phyloP scores from a whole-genome alignment of 1,140 invertebrate species.

The Meloidogyne floridensis region DNA sequence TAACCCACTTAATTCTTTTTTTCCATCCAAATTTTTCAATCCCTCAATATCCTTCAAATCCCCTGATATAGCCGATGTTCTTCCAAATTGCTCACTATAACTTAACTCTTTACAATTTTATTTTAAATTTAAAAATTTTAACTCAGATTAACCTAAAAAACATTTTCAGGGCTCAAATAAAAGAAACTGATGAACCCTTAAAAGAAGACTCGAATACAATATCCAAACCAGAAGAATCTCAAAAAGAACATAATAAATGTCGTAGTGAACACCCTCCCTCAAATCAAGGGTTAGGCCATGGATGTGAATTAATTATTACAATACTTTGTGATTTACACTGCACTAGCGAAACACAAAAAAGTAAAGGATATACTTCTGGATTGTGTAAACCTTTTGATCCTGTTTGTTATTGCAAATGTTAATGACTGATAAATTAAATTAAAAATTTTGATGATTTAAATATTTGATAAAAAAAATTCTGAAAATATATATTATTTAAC shows the following conservation, averaged over 20 bases:
- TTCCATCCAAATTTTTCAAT: no score
- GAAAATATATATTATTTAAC: no score
- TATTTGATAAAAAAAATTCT: no score
- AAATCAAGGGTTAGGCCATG: constrained; percentile 31
- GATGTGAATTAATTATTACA: constrained; percentile 33
- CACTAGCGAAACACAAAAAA: constrained; percentile 24
- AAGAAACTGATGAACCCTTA: neutral
- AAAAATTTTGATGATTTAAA: no score
- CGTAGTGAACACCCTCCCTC: constrained; percentile 10
- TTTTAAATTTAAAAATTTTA: no score
- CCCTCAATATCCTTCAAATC: no score
- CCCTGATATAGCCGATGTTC: no score
- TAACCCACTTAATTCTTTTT: no score
- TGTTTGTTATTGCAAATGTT: constrained; percentile 34
- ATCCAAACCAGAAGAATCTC: neutral
- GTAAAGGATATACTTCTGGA: constrained; percentile 34
- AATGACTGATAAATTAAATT: neutral
- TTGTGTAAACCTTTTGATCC: constrained; percentile 33
- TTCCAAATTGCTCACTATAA: no score
- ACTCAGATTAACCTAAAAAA: no score
- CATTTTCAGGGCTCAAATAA: neutral
- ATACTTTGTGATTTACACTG: constrained; percentile 35
- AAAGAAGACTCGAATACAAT: neutral
- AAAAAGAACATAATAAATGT: constrained; percentile 21
- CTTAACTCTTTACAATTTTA: no score